Evolutionary conservation across 2,113 vertebrate genomes (phyloP).

Genomic region (Phalacrocorax brasilianus): DNA sequence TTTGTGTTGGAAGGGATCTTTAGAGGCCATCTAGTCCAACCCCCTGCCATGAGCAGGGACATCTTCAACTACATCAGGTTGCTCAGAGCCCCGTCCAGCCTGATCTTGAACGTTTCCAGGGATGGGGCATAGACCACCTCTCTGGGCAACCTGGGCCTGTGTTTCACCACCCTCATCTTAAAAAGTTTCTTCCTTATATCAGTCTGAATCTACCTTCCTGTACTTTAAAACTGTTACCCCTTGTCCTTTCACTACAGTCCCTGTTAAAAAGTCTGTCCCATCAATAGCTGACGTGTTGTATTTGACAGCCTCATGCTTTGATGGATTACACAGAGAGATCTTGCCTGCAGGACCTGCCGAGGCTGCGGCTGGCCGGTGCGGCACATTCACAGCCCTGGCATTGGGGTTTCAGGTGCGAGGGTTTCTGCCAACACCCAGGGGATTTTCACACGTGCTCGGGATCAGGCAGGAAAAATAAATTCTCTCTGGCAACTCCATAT

Average conservation of each 20-base stretch:
- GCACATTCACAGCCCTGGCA: not conserved
- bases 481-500: constrained; percentile 35
- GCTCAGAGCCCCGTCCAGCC: not conserved
- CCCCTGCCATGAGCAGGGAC: not conserved
- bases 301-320: not conserved
- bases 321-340: not conserved
- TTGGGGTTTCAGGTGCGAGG: constrained; percentile 25
- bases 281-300: not conserved
- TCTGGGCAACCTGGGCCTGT: not conserved
- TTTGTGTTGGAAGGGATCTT: not conserved
- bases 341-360: rapidly evolving
- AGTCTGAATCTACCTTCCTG: not conserved
- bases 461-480: not conserved
- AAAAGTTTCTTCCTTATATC: not conserved
- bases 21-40: not conserved
- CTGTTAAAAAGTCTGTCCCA: not conserved
- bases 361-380: not conserved
- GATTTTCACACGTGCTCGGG: constrained; percentile 2
- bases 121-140: not conserved
- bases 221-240: too few relatives aligned
- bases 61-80: not conserved
- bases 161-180: rapidly evolving
- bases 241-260: not conserved
- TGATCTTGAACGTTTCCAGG: not conserved
- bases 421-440: constrained; percentile 31